Base-by-base conservation (phyloP, 2,888 invertebrate species). In the Mythimna albipuncta region DNA sequence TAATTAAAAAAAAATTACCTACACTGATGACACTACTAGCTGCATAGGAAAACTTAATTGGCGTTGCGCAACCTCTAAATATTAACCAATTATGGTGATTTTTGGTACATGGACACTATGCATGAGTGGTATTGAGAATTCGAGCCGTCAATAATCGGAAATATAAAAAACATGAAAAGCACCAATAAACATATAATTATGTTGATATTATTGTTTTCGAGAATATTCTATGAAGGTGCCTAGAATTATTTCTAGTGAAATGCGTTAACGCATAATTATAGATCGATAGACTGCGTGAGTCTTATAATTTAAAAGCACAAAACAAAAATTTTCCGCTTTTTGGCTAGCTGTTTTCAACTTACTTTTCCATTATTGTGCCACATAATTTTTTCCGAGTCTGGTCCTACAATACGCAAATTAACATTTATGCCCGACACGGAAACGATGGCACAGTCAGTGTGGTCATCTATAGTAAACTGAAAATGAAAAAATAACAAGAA, bases 381-480 rank as follows among this genome's bases (percentile, higher is more conserved):
- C 73, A 84, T 79, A 1, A 83, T 50, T 9, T 2, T 35, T 16
- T 76, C 50, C 0, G 4, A 4, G 26, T 26, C 26, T 2, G 85
- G 79, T 44, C 83, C 85, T 2, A 0, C 6, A 16, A 87, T 35
- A 1, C 11, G 2, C 4, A 85, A 62, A 7, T 21, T 0, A 7
- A 81, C 86, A 2, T 69, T 0, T 10, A 0, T 21, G 16, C 85
- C 85, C 0, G 86, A 77, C 10, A 64, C 85, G 21, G 81, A 77
- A 0, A 87, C 59, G 32, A 79, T 79, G 7, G 65, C 87, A 50
- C 81, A 84, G 16, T 87, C 87, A n/a, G 79, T 85, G 26, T 75
- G 76, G 16, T 83, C 77, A 55, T 85, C 86, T 35, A 85, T 66
- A 11, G 0, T 65, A 47, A 85, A 85, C 85, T 85, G 72, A 55